phyloP scores from a whole-genome alignment of 2,113 vertebrate genomes.

The Ictalurus punctatus region DNA sequence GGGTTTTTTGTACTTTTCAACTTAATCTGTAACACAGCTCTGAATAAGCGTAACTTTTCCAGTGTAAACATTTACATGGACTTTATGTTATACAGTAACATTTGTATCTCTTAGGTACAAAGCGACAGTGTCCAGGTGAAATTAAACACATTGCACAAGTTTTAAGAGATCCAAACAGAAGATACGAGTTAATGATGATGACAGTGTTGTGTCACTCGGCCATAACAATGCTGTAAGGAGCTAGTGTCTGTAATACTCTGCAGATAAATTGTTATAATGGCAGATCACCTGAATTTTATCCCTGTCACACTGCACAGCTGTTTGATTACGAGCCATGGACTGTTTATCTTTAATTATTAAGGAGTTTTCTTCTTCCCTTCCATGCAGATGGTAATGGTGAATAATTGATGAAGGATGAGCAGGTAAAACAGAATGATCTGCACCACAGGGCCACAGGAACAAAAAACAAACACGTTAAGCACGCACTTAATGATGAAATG shows the following conservation, averaged over 20 bases:
- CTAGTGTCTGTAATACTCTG: neutral
- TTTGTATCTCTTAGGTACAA: neutral
- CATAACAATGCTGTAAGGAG: neutral
- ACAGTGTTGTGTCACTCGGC: neutral
- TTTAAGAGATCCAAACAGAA: neutral
- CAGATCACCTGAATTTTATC: constrained; percentile 59
- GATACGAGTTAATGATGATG: neutral
- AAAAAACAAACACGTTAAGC: neutral
- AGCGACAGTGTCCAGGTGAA: neutral
- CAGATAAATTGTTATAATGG: constrained; percentile 1
- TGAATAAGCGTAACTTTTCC: neutral
- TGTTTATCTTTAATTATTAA: constrained; percentile 84
- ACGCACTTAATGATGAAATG: neutral
- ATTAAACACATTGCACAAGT: neutral
- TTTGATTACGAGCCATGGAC: constrained; percentile 72
- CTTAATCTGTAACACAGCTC: neutral
- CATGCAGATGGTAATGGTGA: constrained; percentile 81
- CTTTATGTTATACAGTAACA: neutral
- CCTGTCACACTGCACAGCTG: constrained; percentile 65
- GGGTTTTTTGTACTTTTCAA: too few species aligned
- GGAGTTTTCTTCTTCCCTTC: constrained; percentile 72
- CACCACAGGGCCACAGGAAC: constrained; percentile 12
- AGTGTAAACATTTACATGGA: neutral
- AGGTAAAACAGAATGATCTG: constrained; percentile 78
- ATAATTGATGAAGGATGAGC: constrained; percentile 82